Percentiles rank a stretch among this genome's conserved stretches.
Evolutionary conservation across 2,797 vertebrate genomes (phyloP).

Genomic region (Molothrus ater): DNA sequence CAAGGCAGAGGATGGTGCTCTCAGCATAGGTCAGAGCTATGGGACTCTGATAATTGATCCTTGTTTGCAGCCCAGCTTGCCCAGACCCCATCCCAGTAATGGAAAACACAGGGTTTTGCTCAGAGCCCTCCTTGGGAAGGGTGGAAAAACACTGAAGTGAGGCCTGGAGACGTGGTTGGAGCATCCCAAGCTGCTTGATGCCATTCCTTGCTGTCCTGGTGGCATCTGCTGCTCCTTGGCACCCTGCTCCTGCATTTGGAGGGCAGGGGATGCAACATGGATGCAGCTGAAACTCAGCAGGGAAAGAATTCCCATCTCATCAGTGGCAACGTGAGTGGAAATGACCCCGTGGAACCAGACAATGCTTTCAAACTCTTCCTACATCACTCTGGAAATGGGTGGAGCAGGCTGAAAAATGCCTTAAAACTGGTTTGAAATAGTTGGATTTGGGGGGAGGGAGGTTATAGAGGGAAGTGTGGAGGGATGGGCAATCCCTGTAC

Average conservation of each 20-base stretch:
- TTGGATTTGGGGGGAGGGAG: background rate
- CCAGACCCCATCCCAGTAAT: background rate
- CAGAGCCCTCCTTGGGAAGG: background rate
- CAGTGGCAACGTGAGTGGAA: background rate
- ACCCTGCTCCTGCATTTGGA: background rate
- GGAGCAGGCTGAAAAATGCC: background rate
- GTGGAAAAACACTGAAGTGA: rapidly evolving
- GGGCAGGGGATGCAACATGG: background rate
- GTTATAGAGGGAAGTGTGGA: background rate
- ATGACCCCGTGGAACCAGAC: background rate
- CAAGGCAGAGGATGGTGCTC: background rate
- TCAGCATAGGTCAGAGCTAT: rapidly evolving
- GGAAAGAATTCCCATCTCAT: background rate
- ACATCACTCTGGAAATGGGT: background rate
- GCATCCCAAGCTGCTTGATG: background rate
- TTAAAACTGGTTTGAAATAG: background rate
- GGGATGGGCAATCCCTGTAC: background rate
- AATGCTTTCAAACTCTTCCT: background rate
- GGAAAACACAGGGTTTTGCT: background rate
- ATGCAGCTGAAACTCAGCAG: background rate
- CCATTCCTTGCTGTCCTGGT: background rate
- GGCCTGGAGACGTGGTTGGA: background rate
- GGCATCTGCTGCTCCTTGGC: background rate
- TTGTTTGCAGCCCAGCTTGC: background rate
- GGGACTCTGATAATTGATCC: too few species aligned